Evolutionary conservation across 2,113 vertebrate genomes (phyloP), one percentile per base, ranked within the genome.

Genomic region (Xyrauchen texanus): DNA sequence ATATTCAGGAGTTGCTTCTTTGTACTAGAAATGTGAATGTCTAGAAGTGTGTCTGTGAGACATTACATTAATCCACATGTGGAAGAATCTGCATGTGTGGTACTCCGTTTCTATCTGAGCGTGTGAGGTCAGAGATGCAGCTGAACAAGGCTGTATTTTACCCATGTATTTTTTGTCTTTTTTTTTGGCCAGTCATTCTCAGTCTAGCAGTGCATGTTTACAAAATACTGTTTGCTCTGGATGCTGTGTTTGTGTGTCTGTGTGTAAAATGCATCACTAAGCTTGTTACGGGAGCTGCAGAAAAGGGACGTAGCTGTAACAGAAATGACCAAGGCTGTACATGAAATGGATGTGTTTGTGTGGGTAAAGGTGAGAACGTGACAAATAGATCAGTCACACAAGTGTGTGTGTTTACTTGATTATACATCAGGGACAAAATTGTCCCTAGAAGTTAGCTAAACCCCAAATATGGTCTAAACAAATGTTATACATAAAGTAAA

Each of bases 171-270:
- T 12, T 55, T 42, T 62, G 16, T 69, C 16, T 0, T 42, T 68
- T 9, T 4, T 51, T 21, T 13, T 60, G 1, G 10, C 9, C n/a
- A 67, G 72, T 68, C 53, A 60, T 69, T 75, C 61, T 62, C 46
- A 63, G 55, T 76, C 58, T 75, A 65, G 65, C 65, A 53, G 66
- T 79, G 11, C 62, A 52, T 72, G 44, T 63, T 72, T 16, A 58
- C 34, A 57, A 15, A 42, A 6, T 8, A 53, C 12, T 15, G 34
- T 71, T 71, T 58, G 53, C 42, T 68, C 44, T 65, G 63, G 10
- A 4, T 66, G 12, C 12, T 68, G 47, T 68, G 47, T 5, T 13
- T 55, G 5, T 55, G 53, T 11, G 21, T 34, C 21, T 34, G 21
- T 34, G 21, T 34, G 21, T 34, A 34, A 34, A 34, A 34, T 34